Evolutionary conservation across 2,797 vertebrate genomes (phyloP).

Genomic region (Malacoctenus gilli): DNA sequence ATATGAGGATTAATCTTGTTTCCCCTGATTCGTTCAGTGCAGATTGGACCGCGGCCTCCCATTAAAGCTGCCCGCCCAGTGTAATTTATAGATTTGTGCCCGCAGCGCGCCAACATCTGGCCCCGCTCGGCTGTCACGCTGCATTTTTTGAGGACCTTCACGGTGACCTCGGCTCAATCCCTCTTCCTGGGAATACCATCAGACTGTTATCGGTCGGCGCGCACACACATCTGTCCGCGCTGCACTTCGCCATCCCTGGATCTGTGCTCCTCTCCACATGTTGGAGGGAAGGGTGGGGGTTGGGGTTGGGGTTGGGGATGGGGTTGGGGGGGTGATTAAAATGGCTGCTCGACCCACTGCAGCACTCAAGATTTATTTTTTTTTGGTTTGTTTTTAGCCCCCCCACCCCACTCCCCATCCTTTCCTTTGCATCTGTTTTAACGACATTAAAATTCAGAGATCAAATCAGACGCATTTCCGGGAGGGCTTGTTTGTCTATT

Average conservation of each 20-base stretch:
- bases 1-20: neutral
- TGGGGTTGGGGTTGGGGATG: too few relatives aligned
- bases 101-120: slow-evolving; percentile 31
- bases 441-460: slow-evolving; percentile 16
- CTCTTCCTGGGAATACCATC: slow-evolving; percentile 23
- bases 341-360: neutral
- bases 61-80: slow-evolving; percentile 1
- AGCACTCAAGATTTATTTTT: neutral
- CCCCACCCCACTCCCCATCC: too few relatives aligned
- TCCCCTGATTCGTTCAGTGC: slow-evolving; percentile 19
- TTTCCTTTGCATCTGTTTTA: slow-evolving; percentile 1
- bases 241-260: slow-evolving; percentile 9
- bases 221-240: slow-evolving; percentile 22
- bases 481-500: slow-evolving; percentile 36
- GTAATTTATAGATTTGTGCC: slow-evolving; percentile 13
- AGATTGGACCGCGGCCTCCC: slow-evolving; percentile 4
- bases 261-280: too few relatives aligned
- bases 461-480: slow-evolving; percentile 28
- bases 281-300: too few relatives aligned
- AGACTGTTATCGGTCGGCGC: slow-evolving; percentile 2
- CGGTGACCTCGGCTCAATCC: slow-evolving; percentile 37
- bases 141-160: slow-evolving; percentile 37
- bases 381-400: neutral
- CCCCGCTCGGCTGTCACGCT: slow-evolving; percentile 8
- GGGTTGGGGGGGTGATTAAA: slow-evolving; percentile 22